Evolutionary conservation across 37 sponge, comb jelly and placozoan species (phyloP).

Genomic region (Oscarella lobularis): DNA sequence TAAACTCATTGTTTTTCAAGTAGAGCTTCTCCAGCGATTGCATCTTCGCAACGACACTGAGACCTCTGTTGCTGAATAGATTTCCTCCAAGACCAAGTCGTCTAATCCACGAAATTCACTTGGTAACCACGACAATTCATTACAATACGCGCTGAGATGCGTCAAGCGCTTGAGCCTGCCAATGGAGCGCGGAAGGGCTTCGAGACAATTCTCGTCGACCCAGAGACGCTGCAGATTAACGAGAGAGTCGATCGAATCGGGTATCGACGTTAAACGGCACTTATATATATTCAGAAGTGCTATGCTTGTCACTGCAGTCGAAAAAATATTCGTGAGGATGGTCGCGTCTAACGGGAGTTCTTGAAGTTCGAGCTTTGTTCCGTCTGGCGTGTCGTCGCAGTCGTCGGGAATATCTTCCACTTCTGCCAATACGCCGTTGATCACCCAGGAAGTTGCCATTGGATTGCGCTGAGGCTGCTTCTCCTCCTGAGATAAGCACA

Average conservation of each 20-base stretch:
- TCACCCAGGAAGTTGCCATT: too few species aligned
- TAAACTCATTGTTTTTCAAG: neutral
- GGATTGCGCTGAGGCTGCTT: too few species aligned
- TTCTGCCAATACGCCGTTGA: too few species aligned
- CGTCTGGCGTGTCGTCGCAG: too few species aligned
- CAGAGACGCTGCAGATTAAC: neutral
- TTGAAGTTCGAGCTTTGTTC: too few species aligned
- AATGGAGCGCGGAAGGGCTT: neutral
- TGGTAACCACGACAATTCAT: neutral
- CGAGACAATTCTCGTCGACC: neutral
- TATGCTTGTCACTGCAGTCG: neutral
- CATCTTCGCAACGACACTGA: neutral
- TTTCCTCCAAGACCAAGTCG: neutral
- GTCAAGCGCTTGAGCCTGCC: neutral
- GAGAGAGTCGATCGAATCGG: neutral
- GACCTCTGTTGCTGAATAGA: neutral
- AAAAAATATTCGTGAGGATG: neutral
- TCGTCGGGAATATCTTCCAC: too few species aligned
- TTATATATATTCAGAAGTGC: neutral
- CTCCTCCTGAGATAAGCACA: too few species aligned
- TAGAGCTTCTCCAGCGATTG: neutral
- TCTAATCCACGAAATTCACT: neutral
- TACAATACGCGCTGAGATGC: neutral
- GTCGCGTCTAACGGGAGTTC: too few species aligned
- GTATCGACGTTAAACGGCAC: neutral